Percentiles rank a stretch among this genome's conserved stretches.
phyloP scores from a whole-genome alignment of 2,113 vertebrate genomes.

The Gymnogyps californianus region DNA sequence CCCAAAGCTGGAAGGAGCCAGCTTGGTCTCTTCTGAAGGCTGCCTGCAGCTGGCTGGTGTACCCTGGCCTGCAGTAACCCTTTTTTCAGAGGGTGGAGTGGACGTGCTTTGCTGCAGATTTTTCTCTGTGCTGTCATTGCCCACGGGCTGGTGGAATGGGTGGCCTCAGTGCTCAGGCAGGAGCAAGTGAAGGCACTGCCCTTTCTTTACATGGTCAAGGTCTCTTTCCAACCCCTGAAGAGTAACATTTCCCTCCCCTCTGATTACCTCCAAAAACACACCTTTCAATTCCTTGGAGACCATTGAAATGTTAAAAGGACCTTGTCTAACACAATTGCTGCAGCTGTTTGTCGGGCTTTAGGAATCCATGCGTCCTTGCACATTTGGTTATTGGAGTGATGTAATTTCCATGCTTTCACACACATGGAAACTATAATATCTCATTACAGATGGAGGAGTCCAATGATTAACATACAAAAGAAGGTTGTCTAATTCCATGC shows the following conservation, averaged over 20 bases:
- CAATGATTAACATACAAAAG: constrained; percentile 2
- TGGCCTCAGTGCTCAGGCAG: background rate
- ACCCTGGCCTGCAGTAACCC: too few species aligned
- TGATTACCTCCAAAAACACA: background rate
- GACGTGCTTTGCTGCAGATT: background rate
- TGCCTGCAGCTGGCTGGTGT: background rate
- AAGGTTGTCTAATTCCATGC: background rate
- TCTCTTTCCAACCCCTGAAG: background rate
- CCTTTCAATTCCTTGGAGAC: background rate
- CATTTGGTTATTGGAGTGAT: constrained; percentile 33
- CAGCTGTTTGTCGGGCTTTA: background rate
- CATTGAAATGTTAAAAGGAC: background rate
- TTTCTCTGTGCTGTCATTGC: background rate
- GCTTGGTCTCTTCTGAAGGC: background rate
- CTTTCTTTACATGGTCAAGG: background rate
- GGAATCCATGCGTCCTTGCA: background rate
- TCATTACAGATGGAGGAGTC: constrained; percentile 21
- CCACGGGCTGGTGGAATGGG: accelerated
- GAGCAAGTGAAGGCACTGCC: background rate
- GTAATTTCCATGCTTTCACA: constrained; percentile 35
- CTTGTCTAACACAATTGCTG: background rate
- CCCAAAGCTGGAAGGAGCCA: background rate
- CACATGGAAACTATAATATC: constrained; percentile 57
- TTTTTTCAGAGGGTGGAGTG: background rate
- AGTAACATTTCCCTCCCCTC: background rate